Percentiles rank a stretch among this genome's conserved stretches.
phyloP scores from a whole-genome alignment of 2,888 invertebrate genomes.

The Elegia similella region DNA sequence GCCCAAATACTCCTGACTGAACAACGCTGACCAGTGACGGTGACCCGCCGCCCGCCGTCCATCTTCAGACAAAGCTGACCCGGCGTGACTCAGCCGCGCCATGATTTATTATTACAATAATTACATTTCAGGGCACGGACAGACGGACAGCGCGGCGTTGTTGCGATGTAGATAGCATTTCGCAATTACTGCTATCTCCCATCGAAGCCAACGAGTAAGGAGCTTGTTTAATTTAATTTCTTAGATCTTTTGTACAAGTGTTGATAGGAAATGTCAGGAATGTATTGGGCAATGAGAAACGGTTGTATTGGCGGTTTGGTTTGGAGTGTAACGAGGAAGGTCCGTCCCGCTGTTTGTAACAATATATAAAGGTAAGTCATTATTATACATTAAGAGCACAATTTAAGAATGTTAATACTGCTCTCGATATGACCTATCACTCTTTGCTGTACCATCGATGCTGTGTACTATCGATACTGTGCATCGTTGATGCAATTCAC shows the following conservation, averaged over 20 bases:
- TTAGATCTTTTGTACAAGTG: conserved; percentile 14
- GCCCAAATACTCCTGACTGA: background rate
- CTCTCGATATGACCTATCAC: no score
- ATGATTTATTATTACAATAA: conserved; percentile 13
- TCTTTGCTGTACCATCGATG: no score
- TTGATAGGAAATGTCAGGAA: conserved; percentile 18
- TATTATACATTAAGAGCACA: no score
- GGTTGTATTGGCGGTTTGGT: background rate
- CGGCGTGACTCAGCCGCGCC: conserved; percentile 3
- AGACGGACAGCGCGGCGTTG: background rate
- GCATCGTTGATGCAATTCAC: no score
- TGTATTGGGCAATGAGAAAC: conserved; percentile 2
- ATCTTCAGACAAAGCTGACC: background rate
- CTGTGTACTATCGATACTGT: no score
- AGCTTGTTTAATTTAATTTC: conserved; percentile 14
- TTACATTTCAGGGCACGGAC: conserved; percentile 11
- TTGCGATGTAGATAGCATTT: conserved; percentile 2
- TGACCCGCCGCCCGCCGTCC: background rate
- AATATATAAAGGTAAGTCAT: background rate
- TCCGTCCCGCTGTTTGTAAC: background rate
- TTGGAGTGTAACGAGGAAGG: background rate
- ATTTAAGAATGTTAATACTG: no score
- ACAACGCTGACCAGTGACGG: background rate
- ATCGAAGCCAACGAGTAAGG: conserved; percentile 7
- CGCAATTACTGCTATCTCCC: conserved; percentile 11